Evolutionary conservation across 2,113 vertebrate genomes (phyloP).

Genomic region (Pao palembangensis): DNA sequence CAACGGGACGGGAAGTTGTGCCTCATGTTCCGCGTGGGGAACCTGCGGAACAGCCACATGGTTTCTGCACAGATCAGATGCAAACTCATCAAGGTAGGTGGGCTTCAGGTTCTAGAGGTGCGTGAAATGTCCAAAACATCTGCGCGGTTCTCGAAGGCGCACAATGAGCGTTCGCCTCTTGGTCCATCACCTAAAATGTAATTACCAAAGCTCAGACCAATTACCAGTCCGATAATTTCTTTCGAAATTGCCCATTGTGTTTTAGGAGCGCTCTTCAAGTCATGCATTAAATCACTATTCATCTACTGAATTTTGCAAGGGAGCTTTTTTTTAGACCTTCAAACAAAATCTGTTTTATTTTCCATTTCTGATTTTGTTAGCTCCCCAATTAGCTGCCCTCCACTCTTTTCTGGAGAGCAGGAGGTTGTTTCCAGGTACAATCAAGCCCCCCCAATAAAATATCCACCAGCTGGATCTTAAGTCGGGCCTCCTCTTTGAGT

Average conservation of each 20-base stretch:
- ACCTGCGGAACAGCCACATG: constrained; percentile 90
- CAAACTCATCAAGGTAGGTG: constrained; percentile 84
- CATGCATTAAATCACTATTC: constrained; percentile 44
- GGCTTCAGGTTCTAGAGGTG: not conserved
- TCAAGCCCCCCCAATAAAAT: constrained; percentile 31
- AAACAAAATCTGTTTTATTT: constrained; percentile 22
- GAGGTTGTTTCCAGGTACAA: constrained; percentile 10
- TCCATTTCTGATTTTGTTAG: constrained; percentile 4
- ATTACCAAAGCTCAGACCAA: constrained; percentile 5
- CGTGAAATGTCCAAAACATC: not conserved
- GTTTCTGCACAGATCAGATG: constrained; percentile 90
- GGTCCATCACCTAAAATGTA: constrained; percentile 1
- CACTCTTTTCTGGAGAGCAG: constrained; percentile 12
- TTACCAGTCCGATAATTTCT: constrained; percentile 12
- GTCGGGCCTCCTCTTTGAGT: constrained; percentile 28
- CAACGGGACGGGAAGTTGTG: constrained; percentile 85
- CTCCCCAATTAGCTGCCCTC: constrained; percentile 6
- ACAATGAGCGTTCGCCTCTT: not conserved
- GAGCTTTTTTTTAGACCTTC: constrained; percentile 7
- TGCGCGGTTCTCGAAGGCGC: not conserved
- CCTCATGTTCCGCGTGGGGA: constrained; percentile 88
- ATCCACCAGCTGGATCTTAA: constrained; percentile 29
- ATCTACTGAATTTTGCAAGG: constrained; percentile 21
- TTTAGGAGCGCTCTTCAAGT: constrained; percentile 31
- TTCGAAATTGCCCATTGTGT: constrained; percentile 41